A percentile compares a stretch with the other conserved stretches of the same genome.
Conservation (phyloP, 2,888 invertebrate genomes). For the Cheilosia scutellata region DNA sequence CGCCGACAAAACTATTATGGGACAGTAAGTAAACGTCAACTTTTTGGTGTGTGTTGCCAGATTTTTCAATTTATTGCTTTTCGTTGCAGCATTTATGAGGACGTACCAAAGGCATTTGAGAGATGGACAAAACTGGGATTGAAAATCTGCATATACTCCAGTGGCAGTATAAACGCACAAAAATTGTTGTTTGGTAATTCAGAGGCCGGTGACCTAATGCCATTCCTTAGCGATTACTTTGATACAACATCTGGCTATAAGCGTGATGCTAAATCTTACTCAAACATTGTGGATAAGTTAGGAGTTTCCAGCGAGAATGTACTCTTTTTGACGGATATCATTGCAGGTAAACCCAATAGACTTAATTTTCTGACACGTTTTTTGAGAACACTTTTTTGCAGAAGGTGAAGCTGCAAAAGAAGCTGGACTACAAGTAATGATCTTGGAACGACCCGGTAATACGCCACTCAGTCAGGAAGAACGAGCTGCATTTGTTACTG, state of each 20-base stretch:
- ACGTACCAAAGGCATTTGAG: conserved; percentile 91
- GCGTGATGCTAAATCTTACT: conserved; percentile 91
- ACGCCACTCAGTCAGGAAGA: conserved; percentile 87
- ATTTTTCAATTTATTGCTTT: neutral
- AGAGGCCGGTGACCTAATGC: conserved; percentile 90
- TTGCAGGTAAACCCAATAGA: conserved; percentile 86
- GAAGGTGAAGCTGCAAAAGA: conserved; percentile 93
- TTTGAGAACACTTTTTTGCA: conserved; percentile 82
- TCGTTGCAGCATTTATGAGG: conserved; percentile 91
- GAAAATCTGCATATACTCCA: conserved; percentile 94
- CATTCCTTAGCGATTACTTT: conserved; percentile 91
- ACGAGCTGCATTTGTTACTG: conserved; percentile 85
- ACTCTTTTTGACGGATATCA: conserved; percentile 94
- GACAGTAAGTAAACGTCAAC: conserved; percentile 92
- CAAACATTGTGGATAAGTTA: conserved; percentile 89
- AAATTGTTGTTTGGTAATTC: conserved; percentile 93
- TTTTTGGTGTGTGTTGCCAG: neutral
- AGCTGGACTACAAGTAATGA: conserved; percentile 88
- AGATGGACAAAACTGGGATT: conserved; percentile 89
- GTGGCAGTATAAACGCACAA: conserved; percentile 96
- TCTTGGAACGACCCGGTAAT: conserved; percentile 93
- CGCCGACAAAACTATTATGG: conserved; percentile 90
- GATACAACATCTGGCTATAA: conserved; percentile 95
- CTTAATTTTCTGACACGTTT: neutral
- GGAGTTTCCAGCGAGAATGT: conserved; percentile 87